A percentile compares a stretch with the other conserved stretches of the same genome.
Evolutionary conservation across 2,113 vertebrate genomes (phyloP).

Genomic region (Alectura lathami): DNA sequence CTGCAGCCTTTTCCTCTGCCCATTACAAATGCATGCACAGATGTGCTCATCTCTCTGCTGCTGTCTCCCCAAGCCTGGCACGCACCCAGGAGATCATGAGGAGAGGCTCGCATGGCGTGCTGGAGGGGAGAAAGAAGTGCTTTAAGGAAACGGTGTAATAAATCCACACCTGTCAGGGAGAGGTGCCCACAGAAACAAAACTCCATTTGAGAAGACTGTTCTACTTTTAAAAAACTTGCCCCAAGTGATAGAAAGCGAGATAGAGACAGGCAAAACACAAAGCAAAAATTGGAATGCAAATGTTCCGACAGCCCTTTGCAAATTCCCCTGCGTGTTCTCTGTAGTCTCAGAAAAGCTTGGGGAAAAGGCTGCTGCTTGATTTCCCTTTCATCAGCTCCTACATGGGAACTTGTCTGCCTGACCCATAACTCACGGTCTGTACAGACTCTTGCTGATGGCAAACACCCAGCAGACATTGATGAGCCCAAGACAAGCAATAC

Average conservation of each 20-base stretch:
- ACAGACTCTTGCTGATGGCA: fast-evolving
- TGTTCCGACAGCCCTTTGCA: background rate
- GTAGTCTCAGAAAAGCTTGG: background rate
- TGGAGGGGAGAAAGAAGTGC: background rate
- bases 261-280: background rate
- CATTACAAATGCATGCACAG: background rate
- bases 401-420: fast-evolving
- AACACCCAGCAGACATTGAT: background rate
- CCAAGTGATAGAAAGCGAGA: background rate
- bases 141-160: background rate
- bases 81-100: fast-evolving
- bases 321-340: background rate
- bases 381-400: background rate
- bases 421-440: fast-evolving
- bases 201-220: background rate
- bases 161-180: slow-evolving; percentile 24
- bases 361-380: background rate
- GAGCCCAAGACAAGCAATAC: background rate
- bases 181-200: slow-evolving; percentile 11
- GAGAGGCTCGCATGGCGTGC: background rate
- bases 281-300: background rate
- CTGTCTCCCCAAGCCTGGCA: background rate
- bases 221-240: background rate
- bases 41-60: background rate
- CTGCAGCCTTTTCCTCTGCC: background rate